Evolutionary conservation across 2,113 vertebrate genomes (phyloP).

Genomic region (Tragelaphus buxtoni): DNA sequence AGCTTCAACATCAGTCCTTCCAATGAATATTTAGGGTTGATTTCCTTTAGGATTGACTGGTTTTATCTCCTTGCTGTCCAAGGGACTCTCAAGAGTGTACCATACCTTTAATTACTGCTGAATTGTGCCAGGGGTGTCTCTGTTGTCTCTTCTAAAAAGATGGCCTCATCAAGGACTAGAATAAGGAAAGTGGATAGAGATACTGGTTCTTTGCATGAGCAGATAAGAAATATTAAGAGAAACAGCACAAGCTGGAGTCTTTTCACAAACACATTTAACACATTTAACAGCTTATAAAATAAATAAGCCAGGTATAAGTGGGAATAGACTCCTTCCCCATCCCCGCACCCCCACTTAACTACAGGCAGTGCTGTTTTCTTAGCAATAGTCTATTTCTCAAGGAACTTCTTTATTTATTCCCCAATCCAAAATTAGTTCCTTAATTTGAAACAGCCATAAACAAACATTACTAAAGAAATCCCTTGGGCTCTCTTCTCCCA

Average conservation of each 20-base stretch:
- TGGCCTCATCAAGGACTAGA: neutral
- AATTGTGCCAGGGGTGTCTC: neutral
- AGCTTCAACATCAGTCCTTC: neutral
- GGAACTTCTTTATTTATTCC: slow-evolving; percentile 58
- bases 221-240: neutral
- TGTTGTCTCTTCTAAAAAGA: neutral
- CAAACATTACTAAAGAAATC: slow-evolving; percentile 46
- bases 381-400: slow-evolving; percentile 45
- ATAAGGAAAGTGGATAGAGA: neutral
- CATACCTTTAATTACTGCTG: no score
- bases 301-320: neutral
- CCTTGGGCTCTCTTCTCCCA: slow-evolving; percentile 46
- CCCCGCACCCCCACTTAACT: neutral
- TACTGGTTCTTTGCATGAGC: neutral
- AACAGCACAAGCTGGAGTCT: neutral
- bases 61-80: neutral
- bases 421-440: slow-evolving; percentile 57
- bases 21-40: neutral
- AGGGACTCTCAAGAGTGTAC: neutral
- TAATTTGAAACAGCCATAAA: slow-evolving; percentile 70
- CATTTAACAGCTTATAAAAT: neutral
- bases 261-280: neutral
- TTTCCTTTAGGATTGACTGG: neutral
- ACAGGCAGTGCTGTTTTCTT: neutral
- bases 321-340: neutral